phyloP scores from a whole-genome alignment of 37 sponge, comb jelly and placozoan genomes.

The Axinella damicornis region DNA sequence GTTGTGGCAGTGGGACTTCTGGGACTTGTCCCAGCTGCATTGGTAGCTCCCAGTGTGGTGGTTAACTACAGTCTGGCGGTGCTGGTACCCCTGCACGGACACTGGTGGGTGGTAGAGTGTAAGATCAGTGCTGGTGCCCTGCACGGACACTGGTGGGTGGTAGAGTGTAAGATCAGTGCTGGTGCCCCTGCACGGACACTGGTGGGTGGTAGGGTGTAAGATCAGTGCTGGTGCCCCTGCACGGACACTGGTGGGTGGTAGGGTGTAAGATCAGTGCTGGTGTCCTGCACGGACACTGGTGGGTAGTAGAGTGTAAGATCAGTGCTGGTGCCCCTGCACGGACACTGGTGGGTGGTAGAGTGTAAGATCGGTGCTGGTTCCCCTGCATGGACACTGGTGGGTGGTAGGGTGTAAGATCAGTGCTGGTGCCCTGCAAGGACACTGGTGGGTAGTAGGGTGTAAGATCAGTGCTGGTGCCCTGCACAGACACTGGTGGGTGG shows the following conservation, averaged over 20 bases:
- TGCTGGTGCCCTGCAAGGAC: too few species aligned
- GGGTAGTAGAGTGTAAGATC: too few species aligned
- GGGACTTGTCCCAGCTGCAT: slow-evolving; percentile 59
- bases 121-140: slow-evolving; percentile 58
- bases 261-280: too few species aligned
- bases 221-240: slow-evolving; percentile 68
- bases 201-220: slow-evolving; percentile 33
- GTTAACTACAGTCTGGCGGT: slow-evolving; percentile 80
- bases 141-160: slow-evolving; percentile 76
- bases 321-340: too few species aligned
- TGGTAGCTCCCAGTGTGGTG: slow-evolving; percentile 54
- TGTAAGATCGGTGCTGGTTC: too few species aligned
- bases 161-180: slow-evolving; percentile 35
- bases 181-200: slow-evolving; percentile 78
- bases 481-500: too few species aligned
- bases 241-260: slow-evolving; percentile 75
- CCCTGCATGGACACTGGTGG: too few species aligned
- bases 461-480: too few species aligned
- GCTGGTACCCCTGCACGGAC: slow-evolving; percentile 71
- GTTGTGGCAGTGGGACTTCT: slow-evolving; percentile 54
- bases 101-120: slow-evolving; percentile 59
- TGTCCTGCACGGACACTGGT: too few species aligned
- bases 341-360: not conserved
- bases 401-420: too few species aligned
- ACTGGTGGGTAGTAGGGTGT: too few species aligned